Base-by-base conservation (phyloP, 2,113 vertebrate genomes). In the Zapornia atra region DNA sequence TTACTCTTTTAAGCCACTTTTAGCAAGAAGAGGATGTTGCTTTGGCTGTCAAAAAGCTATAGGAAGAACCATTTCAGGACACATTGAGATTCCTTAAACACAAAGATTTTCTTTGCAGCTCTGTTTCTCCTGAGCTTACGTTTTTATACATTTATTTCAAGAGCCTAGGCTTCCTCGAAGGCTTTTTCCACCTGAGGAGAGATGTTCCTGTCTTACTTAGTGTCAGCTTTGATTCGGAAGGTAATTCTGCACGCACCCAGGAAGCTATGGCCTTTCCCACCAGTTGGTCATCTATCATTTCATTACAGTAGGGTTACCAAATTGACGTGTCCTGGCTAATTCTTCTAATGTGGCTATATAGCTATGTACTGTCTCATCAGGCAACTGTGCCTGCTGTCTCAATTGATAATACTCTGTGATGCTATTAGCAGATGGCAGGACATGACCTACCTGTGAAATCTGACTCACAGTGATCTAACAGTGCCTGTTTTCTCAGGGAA, bases 261-360 rank as follows among this genome's bases (percentile, higher is more conserved):
- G 54, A 76, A 73, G 70, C 84, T 7, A 5, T 85, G 89, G 51
- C 83, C 89, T 95, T 93, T 91, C 91, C 54, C 69, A 54, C 70
- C 70, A 83, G 44, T 16, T 87, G 88, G 76, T 65, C 88, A 96
- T 97, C 83, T 92, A 94, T 97, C 95, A 97, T 96, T 92, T 63
- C 82, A 92, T 97, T 95, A 96, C 85, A 82, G 78, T 31, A 60
- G 90, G 89, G 90, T 91, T 82, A 91, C 76, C 21, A 42, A 70
- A 86, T 81, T 91, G 93, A 95, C 36, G 2, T 14, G 11, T 97
- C 86, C 91, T 97, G 78, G 90, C 85, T 78, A 88, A 87, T 81
- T 90, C 9, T 46, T 70, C 69, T 79, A 94, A 88, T 68, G 79
- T 75, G 51, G 36, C 56, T 36, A 34, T 73, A 76, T 72, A 96